Conservation (phyloP, 1,140 invertebrate species). For the Chironomus striatipennis region DNA sequence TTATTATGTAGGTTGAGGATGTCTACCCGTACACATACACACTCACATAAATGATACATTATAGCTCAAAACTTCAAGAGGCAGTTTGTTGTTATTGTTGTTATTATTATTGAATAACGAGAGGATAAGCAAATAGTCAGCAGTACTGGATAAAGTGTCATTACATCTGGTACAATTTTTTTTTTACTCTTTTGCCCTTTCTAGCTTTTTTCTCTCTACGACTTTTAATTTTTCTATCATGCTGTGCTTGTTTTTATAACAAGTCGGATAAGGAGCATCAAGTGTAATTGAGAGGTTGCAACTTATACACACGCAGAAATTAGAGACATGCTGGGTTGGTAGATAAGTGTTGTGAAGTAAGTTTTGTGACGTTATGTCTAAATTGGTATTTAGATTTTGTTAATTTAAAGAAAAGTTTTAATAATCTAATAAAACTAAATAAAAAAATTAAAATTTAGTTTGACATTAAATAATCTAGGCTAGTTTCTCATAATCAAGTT, state of each 20-base stretch:
- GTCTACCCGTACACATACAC: too few relatives aligned
- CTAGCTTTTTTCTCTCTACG: neutral
- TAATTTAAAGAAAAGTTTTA: too few relatives aligned
- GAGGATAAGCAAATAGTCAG: neutral
- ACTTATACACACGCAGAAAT: neutral
- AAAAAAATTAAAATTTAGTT: too few relatives aligned
- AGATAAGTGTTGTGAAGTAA: neutral
- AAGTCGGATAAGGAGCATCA: constrained; percentile 7
- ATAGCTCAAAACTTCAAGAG: neutral
- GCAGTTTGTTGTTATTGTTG: neutral
- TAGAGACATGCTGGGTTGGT: neutral
- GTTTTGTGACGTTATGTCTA: too few relatives aligned
- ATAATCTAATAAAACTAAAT: too few relatives aligned
- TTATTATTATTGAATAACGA: neutral
- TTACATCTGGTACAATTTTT: constrained; percentile 23
- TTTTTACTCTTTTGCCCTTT: neutral
- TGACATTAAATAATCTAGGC: too few relatives aligned
- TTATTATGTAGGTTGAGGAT: too few relatives aligned
- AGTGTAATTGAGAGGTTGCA: constrained; percentile 10
- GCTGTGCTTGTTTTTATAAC: constrained; percentile 7
- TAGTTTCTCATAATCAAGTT: too few relatives aligned
- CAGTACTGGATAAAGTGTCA: constrained; percentile 16
- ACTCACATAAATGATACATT: neutral
- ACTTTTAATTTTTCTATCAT: neutral
- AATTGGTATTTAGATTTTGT: too few relatives aligned